A percentile compares a stretch with the other conserved stretches of the same genome.
phyloP scores from a whole-genome alignment of 64 coral and sea anemone species.

The Dendronephthya gigantea region DNA sequence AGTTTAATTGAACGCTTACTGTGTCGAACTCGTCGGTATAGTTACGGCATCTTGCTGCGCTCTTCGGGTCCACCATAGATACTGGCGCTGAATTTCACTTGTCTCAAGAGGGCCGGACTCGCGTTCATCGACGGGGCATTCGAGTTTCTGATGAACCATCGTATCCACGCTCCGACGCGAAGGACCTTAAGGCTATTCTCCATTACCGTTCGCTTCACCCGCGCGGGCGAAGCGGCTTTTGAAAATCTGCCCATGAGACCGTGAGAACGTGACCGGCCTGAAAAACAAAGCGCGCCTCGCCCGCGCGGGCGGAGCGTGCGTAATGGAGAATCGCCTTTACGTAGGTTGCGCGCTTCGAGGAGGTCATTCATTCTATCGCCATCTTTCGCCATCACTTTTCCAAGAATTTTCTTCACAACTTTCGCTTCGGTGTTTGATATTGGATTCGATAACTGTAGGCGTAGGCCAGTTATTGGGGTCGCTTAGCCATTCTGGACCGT shows the following conservation, averaged over 20 bases:
- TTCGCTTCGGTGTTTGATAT: background rate
- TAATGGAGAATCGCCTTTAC: background rate
- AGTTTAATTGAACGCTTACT: background rate
- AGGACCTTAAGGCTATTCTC: background rate
- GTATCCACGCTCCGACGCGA: background rate
- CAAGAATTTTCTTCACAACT: background rate
- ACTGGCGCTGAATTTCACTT: conserved; percentile 25
- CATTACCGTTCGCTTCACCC: too few relatives aligned
- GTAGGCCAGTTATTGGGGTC: background rate
- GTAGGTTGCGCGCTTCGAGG: background rate
- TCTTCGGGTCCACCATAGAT: background rate
- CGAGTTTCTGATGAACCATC: background rate
- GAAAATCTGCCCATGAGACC: too few relatives aligned
- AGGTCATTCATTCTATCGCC: background rate
- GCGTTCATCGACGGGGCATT: background rate
- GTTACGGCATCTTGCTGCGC: background rate
- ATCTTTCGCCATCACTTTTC: background rate
- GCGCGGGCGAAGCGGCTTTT: too few relatives aligned
- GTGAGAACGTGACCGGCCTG: too few relatives aligned
- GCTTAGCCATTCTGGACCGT: too few relatives aligned
- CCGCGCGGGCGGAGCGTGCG: too few relatives aligned
- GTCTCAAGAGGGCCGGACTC: background rate
- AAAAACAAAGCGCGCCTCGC: too few relatives aligned
- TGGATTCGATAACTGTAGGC: background rate
- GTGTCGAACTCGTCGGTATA: background rate